Evolutionary conservation across 2,113 vertebrate species (phyloP).

Genomic region (Hiodon alosoides): DNA sequence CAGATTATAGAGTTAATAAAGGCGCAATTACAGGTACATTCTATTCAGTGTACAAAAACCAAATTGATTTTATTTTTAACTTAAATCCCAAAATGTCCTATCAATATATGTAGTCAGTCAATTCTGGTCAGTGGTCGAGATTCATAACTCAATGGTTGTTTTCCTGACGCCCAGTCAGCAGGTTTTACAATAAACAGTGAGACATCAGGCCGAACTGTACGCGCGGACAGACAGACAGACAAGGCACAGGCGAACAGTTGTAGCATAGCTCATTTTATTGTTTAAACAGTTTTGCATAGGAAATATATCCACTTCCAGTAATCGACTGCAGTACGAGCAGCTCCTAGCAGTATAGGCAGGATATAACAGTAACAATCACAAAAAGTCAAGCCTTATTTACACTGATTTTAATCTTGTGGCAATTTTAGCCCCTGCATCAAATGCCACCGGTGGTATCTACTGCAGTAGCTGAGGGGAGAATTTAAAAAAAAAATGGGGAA

Average conservation of each 20-base stretch:
- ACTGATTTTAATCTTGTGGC: constrained; percentile 99
- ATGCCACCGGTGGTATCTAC: constrained; percentile 61
- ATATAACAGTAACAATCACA: constrained; percentile 99
- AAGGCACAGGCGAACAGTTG: constrained; percentile 57
- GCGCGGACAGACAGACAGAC: constrained; percentile 26
- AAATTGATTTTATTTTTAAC: too few species aligned
- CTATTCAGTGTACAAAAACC: too few species aligned
- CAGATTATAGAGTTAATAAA: too few species aligned
- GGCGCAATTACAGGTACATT: too few species aligned
- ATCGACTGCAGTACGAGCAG: constrained; percentile 99
- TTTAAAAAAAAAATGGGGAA: constrained; percentile 29
- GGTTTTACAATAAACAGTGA: not conserved
- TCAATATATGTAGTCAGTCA: too few species aligned
- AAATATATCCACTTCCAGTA: constrained; percentile 99
- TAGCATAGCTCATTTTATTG: constrained; percentile 99
- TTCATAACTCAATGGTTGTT: too few species aligned
- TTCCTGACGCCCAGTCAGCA: too few species aligned
- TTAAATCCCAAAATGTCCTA: too few species aligned
- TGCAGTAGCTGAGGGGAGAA: constrained; percentile 40
- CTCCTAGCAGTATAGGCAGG: constrained; percentile 99
- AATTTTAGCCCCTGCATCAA: constrained; percentile 83
- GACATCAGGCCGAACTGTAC: not conserved
- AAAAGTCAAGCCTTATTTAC: constrained; percentile 99
- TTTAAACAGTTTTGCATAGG: constrained; percentile 99
- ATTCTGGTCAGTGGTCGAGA: too few species aligned